Percentiles rank a stretch among this genome's conserved stretches.
Evolutionary conservation across 2,797 vertebrate species (phyloP).

Genomic region (Cottoperca gobio): DNA sequence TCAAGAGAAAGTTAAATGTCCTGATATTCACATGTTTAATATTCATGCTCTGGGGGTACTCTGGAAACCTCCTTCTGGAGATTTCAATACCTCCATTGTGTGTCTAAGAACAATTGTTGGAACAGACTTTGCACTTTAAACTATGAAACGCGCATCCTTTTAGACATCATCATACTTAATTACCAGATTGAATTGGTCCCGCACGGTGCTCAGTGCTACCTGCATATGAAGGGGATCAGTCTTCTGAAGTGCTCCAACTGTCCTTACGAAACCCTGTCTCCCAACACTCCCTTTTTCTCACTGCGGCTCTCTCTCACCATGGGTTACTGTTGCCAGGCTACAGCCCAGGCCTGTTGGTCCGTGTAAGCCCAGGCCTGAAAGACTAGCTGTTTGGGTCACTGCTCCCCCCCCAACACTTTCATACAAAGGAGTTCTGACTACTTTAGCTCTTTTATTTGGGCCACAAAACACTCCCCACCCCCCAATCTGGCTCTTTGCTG

Average conservation of each 20-base stretch:
- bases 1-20: slow-evolving; percentile 60
- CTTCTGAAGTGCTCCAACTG: slow-evolving; percentile 79
- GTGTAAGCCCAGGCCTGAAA: slow-evolving; percentile 86
- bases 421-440: slow-evolving; percentile 90
- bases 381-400: slow-evolving; percentile 89
- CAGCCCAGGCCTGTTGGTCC: slow-evolving; percentile 86
- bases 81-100: slow-evolving; percentile 71
- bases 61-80: slow-evolving; percentile 53
- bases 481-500: slow-evolving; percentile 86
- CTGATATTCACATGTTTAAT: slow-evolving; percentile 70
- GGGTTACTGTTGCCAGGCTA: slow-evolving; percentile 91
- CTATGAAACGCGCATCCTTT: slow-evolving; percentile 51
- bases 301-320: slow-evolving; percentile 80
- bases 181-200: slow-evolving; percentile 43
- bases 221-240: slow-evolving; percentile 64
- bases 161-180: slow-evolving; percentile 53
- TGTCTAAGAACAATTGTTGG: slow-evolving; percentile 65
- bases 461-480: slow-evolving; percentile 87
- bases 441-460: slow-evolving; percentile 90
- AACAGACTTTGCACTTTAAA: slow-evolving; percentile 69
- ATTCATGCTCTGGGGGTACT: slow-evolving; percentile 63
- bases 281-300: slow-evolving; percentile 68
- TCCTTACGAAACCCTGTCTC: slow-evolving; percentile 82
- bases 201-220: slow-evolving; percentile 52
- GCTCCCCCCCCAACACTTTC: slow-evolving; percentile 77